Conservation (phyloP, 2,888 invertebrate genomes). For the Polydesmus complanatus region DNA sequence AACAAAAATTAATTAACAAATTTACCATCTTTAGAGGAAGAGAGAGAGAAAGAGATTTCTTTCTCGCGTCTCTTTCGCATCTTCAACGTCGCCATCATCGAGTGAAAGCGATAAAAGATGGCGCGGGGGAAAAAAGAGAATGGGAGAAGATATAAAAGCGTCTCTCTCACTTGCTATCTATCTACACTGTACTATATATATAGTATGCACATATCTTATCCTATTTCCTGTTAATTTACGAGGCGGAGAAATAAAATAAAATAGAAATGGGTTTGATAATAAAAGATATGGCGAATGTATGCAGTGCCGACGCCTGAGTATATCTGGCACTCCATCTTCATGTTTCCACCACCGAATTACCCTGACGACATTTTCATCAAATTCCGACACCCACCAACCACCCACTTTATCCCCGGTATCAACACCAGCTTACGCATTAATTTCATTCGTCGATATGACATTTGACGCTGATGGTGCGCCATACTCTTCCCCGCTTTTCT, state of each 20-base stretch:
- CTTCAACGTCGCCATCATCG: too few species aligned
- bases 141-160: too few species aligned
- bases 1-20: too few species aligned
- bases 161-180: too few species aligned
- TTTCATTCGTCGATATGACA: background rate
- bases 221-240: background rate
- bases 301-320: too few species aligned
- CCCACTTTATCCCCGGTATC: background rate
- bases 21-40: too few species aligned
- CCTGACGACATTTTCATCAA: background rate
- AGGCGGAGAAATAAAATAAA: background rate
- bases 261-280: background rate
- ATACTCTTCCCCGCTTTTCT: background rate
- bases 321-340: background rate
- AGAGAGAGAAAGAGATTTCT: too few species aligned
- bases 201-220: too few species aligned
- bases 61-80: too few species aligned
- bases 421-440: background rate
- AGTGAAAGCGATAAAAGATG: too few species aligned
- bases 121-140: too few species aligned
- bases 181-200: too few species aligned
- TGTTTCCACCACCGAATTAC: background rate
- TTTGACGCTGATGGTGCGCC: background rate
- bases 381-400: background rate
- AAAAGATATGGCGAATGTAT: background rate